Percentiles rank a stretch among this genome's conserved stretches.
Evolutionary conservation across 2,797 vertebrate species (phyloP).

Genomic region (Pseudochirops cupreus): DNA sequence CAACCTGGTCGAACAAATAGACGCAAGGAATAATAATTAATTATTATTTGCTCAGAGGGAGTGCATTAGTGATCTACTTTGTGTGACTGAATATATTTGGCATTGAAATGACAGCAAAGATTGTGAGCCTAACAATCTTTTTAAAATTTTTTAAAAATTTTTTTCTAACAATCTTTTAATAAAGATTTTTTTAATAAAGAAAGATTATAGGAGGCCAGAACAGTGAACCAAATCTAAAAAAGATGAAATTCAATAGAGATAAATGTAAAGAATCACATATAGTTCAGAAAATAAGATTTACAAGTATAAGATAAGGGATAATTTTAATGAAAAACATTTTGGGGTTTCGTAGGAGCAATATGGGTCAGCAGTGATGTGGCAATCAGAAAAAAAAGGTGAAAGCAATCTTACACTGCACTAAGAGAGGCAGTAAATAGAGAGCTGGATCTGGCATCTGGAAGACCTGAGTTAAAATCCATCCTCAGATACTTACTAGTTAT

Average conservation of each 20-base stretch:
- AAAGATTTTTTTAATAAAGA: neutral
- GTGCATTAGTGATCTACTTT: neutral
- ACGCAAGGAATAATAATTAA: neutral
- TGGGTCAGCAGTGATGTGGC: neutral
- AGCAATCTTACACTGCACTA: neutral
- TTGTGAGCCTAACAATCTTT: neutral
- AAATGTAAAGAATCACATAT: neutral
- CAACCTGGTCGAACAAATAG: neutral
- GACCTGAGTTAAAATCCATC: neutral
- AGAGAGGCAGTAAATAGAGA: neutral
- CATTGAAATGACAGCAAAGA: neutral
- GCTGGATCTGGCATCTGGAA: neutral
- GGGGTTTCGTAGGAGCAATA: neutral
- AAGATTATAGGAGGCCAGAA: neutral
- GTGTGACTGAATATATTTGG: neutral
- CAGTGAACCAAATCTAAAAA: neutral
- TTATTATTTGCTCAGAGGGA: neutral
- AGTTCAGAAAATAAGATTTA: neutral
- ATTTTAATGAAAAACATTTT: neutral
- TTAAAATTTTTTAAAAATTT: no score
- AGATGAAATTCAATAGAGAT: neutral
- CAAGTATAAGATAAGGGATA: neutral
- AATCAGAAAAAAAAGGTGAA: neutral
- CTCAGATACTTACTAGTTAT: neutral
- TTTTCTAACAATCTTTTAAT: neutral